phyloP scores from a whole-genome alignment of 1,140 invertebrate species.

The Phthorimaea operculella region DNA sequence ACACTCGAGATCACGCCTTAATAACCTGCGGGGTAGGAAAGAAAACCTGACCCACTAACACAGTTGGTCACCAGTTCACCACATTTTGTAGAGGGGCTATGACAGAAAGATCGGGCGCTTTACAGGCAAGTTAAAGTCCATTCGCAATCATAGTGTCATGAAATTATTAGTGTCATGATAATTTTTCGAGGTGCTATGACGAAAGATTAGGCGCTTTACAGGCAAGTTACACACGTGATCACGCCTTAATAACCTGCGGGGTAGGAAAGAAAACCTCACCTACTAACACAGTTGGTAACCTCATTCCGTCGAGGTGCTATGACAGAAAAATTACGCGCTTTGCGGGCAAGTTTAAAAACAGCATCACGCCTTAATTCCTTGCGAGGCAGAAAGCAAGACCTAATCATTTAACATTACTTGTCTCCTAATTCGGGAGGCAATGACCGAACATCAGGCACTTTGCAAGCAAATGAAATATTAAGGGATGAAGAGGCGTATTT shows the following conservation, averaged over 20 bases:
- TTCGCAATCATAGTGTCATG: no score
- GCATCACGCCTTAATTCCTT: no score
- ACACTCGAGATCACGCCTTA: no score
- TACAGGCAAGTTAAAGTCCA: slow-evolving; percentile 73
- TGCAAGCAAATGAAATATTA: no score
- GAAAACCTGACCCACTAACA: slow-evolving; percentile 93
- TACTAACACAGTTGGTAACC: slow-evolving; percentile 94
- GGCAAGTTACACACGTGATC: no score
- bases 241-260: no score
- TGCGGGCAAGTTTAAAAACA: no score
- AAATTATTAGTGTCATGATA: no score
- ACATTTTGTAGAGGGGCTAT: slow-evolving; percentile 98
- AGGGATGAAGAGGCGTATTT: no score
- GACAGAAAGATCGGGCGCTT: slow-evolving; percentile 90
- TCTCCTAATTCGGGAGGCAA: no score
- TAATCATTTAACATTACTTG: slow-evolving; percentile 95
- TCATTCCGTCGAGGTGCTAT: slow-evolving; percentile 98
- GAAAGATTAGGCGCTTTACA: slow-evolving; percentile 88
- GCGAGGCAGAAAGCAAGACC: slow-evolving; percentile 91
- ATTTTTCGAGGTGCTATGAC: slow-evolving; percentile 99
- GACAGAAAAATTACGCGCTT: slow-evolving; percentile 90
- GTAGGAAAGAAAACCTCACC: slow-evolving; percentile 93
- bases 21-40: no score
- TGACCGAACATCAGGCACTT: no score
- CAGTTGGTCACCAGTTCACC: slow-evolving; percentile 97